Conservation (phyloP, 2,888 invertebrate genomes). For the Rhogogaster chlorosoma region DNA sequence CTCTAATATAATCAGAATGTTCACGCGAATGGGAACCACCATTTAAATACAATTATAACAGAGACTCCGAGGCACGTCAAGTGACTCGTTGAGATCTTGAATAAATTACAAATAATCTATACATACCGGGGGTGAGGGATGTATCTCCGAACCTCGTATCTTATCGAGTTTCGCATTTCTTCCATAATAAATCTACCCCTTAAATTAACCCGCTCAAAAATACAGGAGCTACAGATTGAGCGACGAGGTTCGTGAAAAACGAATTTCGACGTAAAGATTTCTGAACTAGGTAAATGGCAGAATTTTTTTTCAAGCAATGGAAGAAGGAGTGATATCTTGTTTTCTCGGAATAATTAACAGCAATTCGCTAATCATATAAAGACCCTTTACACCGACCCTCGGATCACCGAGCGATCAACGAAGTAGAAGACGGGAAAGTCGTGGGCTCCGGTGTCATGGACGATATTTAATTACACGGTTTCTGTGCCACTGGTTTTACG, state of each 20-base stretch:
- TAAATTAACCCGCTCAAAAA: not conserved
- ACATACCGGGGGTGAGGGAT: too few relatives aligned
- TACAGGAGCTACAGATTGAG: not conserved
- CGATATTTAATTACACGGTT: slow-evolving; percentile 17
- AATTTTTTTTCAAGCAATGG: too few relatives aligned
- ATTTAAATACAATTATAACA: slow-evolving; percentile 22
- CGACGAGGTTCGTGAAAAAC: not conserved
- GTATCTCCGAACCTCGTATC: not conserved
- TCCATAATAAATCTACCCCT: not conserved
- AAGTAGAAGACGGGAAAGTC: slow-evolving; percentile 5
- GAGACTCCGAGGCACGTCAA: not conserved
- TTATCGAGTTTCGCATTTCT: not conserved
- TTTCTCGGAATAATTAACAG: not conserved
- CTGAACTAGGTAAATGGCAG: too few relatives aligned
- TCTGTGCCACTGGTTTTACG: not conserved
- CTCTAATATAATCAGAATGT: not conserved
- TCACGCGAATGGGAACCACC: not conserved
- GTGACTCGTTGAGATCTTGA: not conserved
- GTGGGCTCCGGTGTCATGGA: not conserved
- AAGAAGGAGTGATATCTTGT: not conserved
- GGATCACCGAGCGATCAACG: not conserved
- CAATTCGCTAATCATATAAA: not conserved
- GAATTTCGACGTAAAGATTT: not conserved
- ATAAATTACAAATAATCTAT: slow-evolving; percentile 3
- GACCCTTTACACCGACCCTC: not conserved